These are phyloP conservation scores for Lasioglossum pauxillum DNA, from an alignment of 2,888 invertebrate genomes.

Conservation along the genomic window DNA sequence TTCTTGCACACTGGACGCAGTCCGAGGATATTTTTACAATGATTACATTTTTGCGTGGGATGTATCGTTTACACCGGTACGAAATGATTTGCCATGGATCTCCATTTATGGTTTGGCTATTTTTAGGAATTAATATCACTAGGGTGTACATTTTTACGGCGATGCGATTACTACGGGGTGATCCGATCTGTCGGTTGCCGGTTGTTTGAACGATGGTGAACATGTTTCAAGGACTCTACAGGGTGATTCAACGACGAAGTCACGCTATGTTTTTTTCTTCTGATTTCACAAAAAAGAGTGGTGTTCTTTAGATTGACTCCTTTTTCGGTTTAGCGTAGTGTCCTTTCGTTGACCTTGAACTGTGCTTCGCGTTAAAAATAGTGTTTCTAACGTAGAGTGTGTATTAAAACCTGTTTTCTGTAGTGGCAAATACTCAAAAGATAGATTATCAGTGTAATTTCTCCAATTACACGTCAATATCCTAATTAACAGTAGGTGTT, in stretches of 20 bases:
- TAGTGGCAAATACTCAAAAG: slow-evolving; percentile 1
- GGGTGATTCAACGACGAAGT: neutral
- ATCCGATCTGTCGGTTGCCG: neutral
- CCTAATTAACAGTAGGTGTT: slow-evolving; percentile 12
- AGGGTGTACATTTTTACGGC: slow-evolving; percentile 71
- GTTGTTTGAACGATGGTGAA: neutral
- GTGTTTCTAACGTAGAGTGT: neutral
- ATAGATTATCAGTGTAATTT: neutral
- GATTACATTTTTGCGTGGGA: slow-evolving; percentile 49
- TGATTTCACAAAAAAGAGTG: neutral
- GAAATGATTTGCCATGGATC: slow-evolving; percentile 71
- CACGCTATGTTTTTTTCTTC: neutral
- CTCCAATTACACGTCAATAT: slow-evolving; percentile 13
- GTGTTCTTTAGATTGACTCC: neutral
- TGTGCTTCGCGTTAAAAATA: slow-evolving; percentile 12
- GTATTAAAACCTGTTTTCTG: neutral
- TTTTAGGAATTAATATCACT: slow-evolving; percentile 73
- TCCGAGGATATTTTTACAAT: slow-evolving; percentile 59
- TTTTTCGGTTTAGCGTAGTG: slow-evolving; percentile 2
- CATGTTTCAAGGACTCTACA: neutral
- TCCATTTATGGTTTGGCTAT: slow-evolving; percentile 57
- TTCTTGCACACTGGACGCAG: slow-evolving; percentile 46
- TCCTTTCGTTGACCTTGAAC: slow-evolving; percentile 16
- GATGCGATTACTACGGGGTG: slow-evolving; percentile 44
- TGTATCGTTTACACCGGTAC: slow-evolving; percentile 47